Base-by-base conservation (phyloP, 1,140 invertebrate genomes). In the Drosophila asahinai region DNA sequence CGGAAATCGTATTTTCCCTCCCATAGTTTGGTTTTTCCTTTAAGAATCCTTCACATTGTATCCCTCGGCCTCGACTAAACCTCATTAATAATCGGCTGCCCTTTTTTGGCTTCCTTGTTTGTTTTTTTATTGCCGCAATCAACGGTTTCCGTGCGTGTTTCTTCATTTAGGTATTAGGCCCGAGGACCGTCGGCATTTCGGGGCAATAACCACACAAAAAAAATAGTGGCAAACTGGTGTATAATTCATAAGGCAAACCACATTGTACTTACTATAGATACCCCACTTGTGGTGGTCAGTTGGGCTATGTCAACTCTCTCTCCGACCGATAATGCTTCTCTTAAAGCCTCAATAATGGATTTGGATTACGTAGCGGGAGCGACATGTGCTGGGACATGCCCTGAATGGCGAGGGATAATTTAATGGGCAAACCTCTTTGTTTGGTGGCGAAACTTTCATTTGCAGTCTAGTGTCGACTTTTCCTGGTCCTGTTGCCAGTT, bases 131-230 rank as follows among this genome's bases (percentile, higher is more conserved):
- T 58, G 55, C 38, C 49, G 60, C 57, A 78, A 78, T 78, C 76
- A 77, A 73, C 67, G 55, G 80, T 80, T 87, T 83, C 67, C 80
- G 83, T 80, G 77, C 83, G 84, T 83, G 83, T 70, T 80, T 27
- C 64, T 48, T 58, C 58, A 61, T 45, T 65, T 76, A 51, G 47
- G 14, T 63, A 25, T 47, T 38, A 22, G 33, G 25, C 14, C 42
- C 63, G 57, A 77, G 73, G 49, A 48, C 70, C 66, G 25, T 36
- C 68, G 77, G 51, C 48, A 51, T 75, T 80, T 49, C 59, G 49
- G 33, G 43, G 61, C 57, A 59, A 60, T 48, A 60, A 30, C 75
- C 60, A 57, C 5, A 47, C 22, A 60, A 36, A 49, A 79, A 42
- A 52, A 58, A 45, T 54, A 45, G 60, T 36, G 57, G 62, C 43